Conservation (phyloP, 30 jellyfish, hydroid and myxozoan genomes). For the Mastigias papua region DNA sequence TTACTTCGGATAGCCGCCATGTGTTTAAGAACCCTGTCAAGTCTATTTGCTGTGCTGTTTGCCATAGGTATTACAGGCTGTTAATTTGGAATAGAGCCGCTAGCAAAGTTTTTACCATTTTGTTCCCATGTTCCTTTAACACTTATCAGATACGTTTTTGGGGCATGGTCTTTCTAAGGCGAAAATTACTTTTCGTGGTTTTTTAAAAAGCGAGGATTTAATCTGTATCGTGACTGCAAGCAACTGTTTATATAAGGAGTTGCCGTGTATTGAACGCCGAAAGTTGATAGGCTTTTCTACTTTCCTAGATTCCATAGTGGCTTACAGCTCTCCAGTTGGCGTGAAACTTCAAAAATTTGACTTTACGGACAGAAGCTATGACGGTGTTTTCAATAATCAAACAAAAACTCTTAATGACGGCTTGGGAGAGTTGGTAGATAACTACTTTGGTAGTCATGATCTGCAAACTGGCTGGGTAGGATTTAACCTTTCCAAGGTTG, state of each 20-base stretch:
- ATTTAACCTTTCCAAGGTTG: constrained; percentile 23
- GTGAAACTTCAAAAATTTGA: constrained; percentile 61
- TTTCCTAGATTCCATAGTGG: constrained; percentile 30
- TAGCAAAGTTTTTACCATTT: no score
- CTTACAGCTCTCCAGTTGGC: constrained; percentile 68
- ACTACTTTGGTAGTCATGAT: constrained; percentile 51
- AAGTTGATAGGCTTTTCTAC: background rate
- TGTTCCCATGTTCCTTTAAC: no score
- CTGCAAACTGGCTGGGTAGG: constrained; percentile 78
- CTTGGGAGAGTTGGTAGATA: constrained; percentile 69
- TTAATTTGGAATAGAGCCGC: no score
- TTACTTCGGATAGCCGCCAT: no score
- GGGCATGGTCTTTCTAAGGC: no score
- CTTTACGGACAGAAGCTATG: constrained; percentile 67
- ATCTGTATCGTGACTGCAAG: no score
- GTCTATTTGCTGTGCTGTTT: no score
- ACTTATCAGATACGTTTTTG: no score
- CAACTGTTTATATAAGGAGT: background rate
- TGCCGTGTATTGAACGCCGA: background rate
- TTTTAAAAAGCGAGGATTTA: no score
- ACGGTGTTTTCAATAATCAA: constrained; percentile 19
- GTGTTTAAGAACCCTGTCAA: no score
- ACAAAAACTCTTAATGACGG: constrained; percentile 22
- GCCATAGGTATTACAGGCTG: no score
- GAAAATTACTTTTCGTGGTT: no score